Percentiles rank a stretch among this genome's conserved stretches.
phyloP scores from a whole-genome alignment of 2,113 vertebrate species.

The Pimephales promelas region DNA sequence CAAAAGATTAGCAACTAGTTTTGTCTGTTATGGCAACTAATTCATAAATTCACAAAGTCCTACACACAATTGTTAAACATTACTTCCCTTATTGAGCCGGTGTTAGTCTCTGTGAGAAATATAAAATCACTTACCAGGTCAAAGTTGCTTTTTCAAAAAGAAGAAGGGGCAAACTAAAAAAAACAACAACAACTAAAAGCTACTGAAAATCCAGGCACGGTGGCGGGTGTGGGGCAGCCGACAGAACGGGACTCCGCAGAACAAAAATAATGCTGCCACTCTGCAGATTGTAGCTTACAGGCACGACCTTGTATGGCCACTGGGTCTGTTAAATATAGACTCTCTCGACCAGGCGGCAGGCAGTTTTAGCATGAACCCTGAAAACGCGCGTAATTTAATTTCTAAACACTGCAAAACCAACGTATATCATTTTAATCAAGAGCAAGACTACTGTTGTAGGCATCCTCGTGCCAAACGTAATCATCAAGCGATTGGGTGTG shows the following conservation, averaged over 20 bases:
- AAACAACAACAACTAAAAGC: slow-evolving; percentile 61
- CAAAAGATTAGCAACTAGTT: neutral
- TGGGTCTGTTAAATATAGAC: slow-evolving; percentile 93
- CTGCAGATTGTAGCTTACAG: slow-evolving; percentile 88
- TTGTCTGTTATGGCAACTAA: neutral
- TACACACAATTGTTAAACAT: neutral
- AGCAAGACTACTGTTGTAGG: neutral
- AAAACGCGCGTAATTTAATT: slow-evolving; percentile 14
- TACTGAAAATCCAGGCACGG: slow-evolving; percentile 71
- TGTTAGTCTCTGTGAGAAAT: neutral
- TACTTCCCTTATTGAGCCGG: neutral
- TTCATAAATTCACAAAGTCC: neutral
- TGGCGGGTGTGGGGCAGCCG: slow-evolving; percentile 76
- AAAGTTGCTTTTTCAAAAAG: slow-evolving; percentile 61
- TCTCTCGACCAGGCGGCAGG: slow-evolving; percentile 57
- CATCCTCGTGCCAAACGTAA: neutral
- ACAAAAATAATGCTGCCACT: slow-evolving; percentile 98
- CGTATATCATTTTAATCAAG: neutral
- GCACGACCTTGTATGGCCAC: slow-evolving; percentile 95
- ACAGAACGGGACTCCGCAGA: slow-evolving; percentile 80
- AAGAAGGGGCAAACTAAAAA: slow-evolving; percentile 67
- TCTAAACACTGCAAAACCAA: neutral
- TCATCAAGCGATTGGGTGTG: neutral
- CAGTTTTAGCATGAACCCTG: neutral
- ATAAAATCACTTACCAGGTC: slow-evolving; percentile 79